A percentile compares a stretch with the other conserved stretches of the same genome.
phyloP scores from a whole-genome alignment of 2,888 invertebrate genomes.

The Caenorhabditis zanzibari region DNA sequence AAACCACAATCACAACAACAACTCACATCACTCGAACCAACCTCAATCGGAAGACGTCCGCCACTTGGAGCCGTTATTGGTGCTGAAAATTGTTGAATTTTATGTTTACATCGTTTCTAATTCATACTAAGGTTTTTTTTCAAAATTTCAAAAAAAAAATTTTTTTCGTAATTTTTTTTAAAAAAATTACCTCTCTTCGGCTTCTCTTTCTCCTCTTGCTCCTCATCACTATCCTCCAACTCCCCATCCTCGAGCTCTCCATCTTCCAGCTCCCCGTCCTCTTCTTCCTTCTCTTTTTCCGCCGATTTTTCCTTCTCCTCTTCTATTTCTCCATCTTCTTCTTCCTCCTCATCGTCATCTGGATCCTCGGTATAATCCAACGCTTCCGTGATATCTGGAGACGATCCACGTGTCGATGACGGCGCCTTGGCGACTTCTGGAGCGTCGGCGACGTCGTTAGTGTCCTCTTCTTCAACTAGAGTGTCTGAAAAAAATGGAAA shows the following conservation, averaged over 20 bases:
- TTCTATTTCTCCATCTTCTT: conserved; percentile 1
- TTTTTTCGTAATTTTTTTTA: too few relatives aligned
- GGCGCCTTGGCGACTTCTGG: neutral
- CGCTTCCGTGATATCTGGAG: conserved; percentile 33
- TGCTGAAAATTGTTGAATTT: conserved; percentile 13
- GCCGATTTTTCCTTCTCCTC: neutral
- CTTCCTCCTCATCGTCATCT: conserved; percentile 30
- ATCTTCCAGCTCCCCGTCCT: conserved; percentile 52
- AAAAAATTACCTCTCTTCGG: conserved; percentile 33
- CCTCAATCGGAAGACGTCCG: conserved; percentile 56
- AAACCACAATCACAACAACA: conserved; percentile 4
- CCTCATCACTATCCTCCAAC: conserved; percentile 53
- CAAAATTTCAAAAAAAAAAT: too few relatives aligned
- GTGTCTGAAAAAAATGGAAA: too few relatives aligned
- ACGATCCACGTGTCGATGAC: neutral
- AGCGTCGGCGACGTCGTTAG: too few relatives aligned
- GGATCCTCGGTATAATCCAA: conserved; percentile 56
- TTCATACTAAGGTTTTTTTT: too few relatives aligned
- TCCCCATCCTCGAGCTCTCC: conserved; percentile 61
- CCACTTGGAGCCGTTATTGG: conserved; percentile 41
- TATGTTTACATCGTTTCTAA: too few relatives aligned
- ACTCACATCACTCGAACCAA: conserved; percentile 66
- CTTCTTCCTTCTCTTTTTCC: conserved; percentile 23
- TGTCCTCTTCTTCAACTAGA: too few relatives aligned
- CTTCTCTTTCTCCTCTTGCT: neutral